Base-by-base conservation (phyloP, 2,113 vertebrate species). In the Thamnaconus septentrionalis region DNA sequence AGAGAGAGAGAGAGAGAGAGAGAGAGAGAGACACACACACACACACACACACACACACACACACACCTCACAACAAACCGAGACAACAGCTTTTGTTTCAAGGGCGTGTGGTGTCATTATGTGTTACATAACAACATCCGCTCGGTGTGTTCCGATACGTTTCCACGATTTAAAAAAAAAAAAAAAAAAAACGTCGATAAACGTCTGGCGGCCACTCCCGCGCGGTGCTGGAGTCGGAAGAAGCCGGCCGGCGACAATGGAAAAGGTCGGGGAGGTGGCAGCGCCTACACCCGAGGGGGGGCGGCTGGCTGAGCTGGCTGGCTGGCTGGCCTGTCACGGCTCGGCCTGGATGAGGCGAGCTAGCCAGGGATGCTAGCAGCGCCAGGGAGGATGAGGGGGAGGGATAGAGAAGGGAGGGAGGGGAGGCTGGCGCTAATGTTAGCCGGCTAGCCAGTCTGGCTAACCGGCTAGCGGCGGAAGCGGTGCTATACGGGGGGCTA, bases 101-200 rank as follows among this genome's bases (percentile, higher is more conserved):
- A 91, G 89, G 88, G 87, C 89, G 87, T 87, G 87, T 78, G 87
- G 87, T 82, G 88, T 85, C 88, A 80, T 88, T 84, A 74, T 76
- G 67, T 59, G 87, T 92, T 91, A 92, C 88, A 90, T 91, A 91
- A 92, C 87, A 80, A 84, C 82, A 86, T 83, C 82, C 79, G 82
- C 81, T 81, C 53, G 67, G 75, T 78, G 64, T 10, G 60, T 73
- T 68, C 67, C 77, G 6, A 64, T 69, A 63, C 41, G 40, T 60
- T 58, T 47, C 46, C 50, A 61, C 1, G 60, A 69, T 40, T 42
- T 53, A 65, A 54, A 53, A 66, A 10, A 3, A 69, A 56, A 31
- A 31, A 31, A 31, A 31, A 31, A 31, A 31, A 31, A 31, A 31
- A 31, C 18, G 18, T 31, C 18, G 18, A 64, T 10, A 42, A 41